These are phyloP conservation scores for Trimorus sp. DNA, from an alignment of 2,888 invertebrate species.

Conservation along the genomic window DNA sequence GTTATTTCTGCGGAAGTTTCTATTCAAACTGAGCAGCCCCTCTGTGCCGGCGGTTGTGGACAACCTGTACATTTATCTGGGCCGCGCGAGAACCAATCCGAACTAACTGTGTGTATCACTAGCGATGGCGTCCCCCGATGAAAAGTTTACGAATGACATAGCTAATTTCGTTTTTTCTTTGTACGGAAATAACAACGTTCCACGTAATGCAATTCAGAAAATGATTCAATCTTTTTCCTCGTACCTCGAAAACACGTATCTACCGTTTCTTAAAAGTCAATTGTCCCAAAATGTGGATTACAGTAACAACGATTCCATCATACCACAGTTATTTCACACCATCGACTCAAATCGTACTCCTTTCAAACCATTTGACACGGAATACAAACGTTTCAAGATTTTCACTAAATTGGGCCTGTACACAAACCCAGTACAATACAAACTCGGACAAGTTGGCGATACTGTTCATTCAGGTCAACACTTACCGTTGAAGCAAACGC, in stretches of 20 bases:
- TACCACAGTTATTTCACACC: constrained; percentile 11
- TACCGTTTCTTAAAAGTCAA: constrained; percentile 14
- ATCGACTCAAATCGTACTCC: constrained; percentile 30
- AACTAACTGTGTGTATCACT: too few relatives aligned
- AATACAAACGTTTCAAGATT: constrained; percentile 25
- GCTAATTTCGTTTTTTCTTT: constrained; percentile 20
- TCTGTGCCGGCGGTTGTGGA: too few relatives aligned
- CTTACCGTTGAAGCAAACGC: constrained; percentile 27
- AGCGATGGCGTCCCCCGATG: background rate
- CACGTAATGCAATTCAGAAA: constrained; percentile 30
- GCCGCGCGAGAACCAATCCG: too few relatives aligned
- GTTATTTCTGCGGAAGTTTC: too few relatives aligned
- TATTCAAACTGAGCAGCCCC: too few relatives aligned
- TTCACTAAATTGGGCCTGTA: too few relatives aligned
- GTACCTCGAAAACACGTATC: constrained; percentile 34
- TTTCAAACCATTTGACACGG: constrained; percentile 8
- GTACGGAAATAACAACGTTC: constrained; percentile 14
- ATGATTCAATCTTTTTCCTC: constrained; percentile 15
- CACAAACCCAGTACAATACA: too few relatives aligned
- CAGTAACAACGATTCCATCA: background rate
- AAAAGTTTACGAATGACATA: constrained; percentile 20
- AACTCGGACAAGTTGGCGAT: too few relatives aligned
- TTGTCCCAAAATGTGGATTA: too few relatives aligned
- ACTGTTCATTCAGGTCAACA: constrained; percentile 4
- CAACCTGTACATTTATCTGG: too few relatives aligned